phyloP scores from a whole-genome alignment of 2,113 vertebrate species.

The Phyllostomus hastatus region DNA sequence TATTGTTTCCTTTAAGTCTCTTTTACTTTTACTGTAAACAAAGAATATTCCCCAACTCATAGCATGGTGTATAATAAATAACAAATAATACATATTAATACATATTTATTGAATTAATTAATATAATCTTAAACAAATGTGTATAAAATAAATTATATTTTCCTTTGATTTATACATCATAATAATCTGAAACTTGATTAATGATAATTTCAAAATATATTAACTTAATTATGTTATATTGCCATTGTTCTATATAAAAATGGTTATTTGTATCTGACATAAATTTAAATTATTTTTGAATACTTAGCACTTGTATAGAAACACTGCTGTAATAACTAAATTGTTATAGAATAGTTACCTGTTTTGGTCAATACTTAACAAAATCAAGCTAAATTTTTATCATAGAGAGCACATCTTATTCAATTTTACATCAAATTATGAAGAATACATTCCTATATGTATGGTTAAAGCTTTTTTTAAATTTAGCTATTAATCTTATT shows the following conservation, averaged over 20 bases:
- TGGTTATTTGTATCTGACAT: background rate
- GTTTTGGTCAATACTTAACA: background rate
- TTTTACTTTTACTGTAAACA: background rate
- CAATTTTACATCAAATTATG: background rate
- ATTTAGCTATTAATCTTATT: background rate
- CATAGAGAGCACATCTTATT: background rate
- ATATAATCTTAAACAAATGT: background rate
- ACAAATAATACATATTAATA: background rate
- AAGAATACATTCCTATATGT: background rate
- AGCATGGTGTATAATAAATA: background rate
- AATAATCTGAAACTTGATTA: background rate
- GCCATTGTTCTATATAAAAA: background rate
- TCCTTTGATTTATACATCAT: background rate
- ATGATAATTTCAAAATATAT: background rate
- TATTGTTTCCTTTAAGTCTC: background rate
- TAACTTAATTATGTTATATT: background rate
- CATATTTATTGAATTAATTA: background rate
- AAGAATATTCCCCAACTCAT: background rate
- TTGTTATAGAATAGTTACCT: background rate
- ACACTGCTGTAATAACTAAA: background rate
- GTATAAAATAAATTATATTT: background rate
- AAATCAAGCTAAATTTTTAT: background rate
- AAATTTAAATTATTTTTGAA: background rate
- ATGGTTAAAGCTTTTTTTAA: background rate
- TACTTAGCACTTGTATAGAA: background rate